Evolutionary conservation across 2,888 invertebrate species (phyloP).

Genomic region (Tipula lateralis): DNA sequence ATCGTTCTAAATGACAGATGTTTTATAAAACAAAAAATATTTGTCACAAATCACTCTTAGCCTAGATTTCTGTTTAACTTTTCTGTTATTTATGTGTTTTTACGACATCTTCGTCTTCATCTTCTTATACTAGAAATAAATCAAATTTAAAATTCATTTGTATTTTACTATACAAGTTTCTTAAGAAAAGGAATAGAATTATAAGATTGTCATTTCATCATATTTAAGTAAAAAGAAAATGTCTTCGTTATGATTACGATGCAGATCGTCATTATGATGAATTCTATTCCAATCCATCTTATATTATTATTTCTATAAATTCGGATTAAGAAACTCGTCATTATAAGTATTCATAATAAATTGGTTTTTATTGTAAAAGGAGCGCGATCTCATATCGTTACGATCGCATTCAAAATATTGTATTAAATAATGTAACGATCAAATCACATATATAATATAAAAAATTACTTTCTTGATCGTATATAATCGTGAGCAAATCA

Average conservation of each 20-base stretch:
- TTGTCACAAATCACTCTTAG: constrained; percentile 24
- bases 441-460: not conserved
- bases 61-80: constrained; percentile 14
- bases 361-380: not conserved
- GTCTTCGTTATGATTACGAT: not conserved
- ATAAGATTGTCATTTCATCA: not conserved
- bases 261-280: not conserved
- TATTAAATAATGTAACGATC: not conserved
- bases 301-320: not conserved
- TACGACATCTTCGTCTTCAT: not conserved
- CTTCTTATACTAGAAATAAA: constrained; percentile 3
- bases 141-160: not conserved
- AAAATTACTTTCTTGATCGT: not conserved
- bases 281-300: not conserved
- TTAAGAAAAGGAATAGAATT: constrained; percentile 11
- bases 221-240: not conserved
- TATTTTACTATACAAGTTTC: not conserved
- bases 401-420: not conserved
- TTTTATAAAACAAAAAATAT: not conserved
- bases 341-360: not conserved
- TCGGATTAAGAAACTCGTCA: not conserved
- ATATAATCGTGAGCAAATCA: not conserved
- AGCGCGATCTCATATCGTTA: not conserved
- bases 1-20: not conserved
- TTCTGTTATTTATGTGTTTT: constrained; percentile 11